phyloP scores from a whole-genome alignment of 2,888 invertebrate species.

The Malthinus flaveolus region DNA sequence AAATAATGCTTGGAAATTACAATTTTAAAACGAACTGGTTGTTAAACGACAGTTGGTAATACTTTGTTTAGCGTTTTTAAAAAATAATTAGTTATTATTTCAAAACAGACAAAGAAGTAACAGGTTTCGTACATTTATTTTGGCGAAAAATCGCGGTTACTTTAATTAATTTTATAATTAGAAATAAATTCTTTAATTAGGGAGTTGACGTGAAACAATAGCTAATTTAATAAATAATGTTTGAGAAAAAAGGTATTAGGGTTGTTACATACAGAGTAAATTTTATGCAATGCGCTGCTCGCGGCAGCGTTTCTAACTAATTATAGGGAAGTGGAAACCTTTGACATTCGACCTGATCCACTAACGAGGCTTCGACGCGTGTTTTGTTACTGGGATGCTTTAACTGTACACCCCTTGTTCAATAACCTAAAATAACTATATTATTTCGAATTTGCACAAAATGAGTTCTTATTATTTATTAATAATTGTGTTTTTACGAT shows the following conservation, averaged over 20 bases:
- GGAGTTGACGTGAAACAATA: conserved; percentile 7
- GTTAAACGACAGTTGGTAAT: too few species aligned
- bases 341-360: conserved; percentile 57
- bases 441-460: not conserved
- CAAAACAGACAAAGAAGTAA: too few species aligned
- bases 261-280: conserved; percentile 17
- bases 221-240: conserved; percentile 14
- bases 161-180: too few species aligned
- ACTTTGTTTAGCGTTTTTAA: too few species aligned
- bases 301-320: conserved; percentile 51
- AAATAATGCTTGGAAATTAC: too few species aligned
- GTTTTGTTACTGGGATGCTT: conserved; percentile 48
- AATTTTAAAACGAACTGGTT: too few species aligned
- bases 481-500: too few species aligned
- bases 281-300: conserved; percentile 40
- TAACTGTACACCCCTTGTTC: conserved; percentile 16
- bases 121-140: too few species aligned
- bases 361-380: conserved; percentile 53
- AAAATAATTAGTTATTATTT: too few species aligned
- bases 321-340: conserved; percentile 57
- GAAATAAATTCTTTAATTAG: not conserved
- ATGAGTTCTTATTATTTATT: conserved; percentile 2
- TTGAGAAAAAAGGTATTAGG: conserved; percentile 11
- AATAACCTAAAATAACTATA: not conserved
- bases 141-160: too few species aligned